A percentile compares a stretch with the other conserved stretches of the same genome.
phyloP scores from a whole-genome alignment of 2,797 vertebrate species.

The Parambassis ranga region DNA sequence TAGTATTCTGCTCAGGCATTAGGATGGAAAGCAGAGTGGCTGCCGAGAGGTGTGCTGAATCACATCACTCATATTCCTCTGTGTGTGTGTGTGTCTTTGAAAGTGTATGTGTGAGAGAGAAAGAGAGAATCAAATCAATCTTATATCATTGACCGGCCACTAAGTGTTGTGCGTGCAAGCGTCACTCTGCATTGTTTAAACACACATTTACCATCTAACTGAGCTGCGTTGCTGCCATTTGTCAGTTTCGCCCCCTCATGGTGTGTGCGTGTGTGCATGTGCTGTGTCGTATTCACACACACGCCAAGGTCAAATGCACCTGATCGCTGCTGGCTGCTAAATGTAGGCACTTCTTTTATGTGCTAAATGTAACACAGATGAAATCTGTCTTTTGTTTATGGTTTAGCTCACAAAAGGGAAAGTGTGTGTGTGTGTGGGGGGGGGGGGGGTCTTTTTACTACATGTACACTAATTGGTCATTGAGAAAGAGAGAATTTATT shows the following conservation, averaged over 20 bases:
- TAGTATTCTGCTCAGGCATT: conserved; percentile 96
- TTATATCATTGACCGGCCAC: conserved; percentile 90
- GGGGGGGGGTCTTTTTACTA: no score
- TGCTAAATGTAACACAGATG: conserved; percentile 8
- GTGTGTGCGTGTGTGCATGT: conserved; percentile 11
- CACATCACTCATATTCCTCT: conserved; percentile 91
- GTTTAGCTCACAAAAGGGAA: not conserved
- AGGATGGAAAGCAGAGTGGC: conserved; percentile 93
- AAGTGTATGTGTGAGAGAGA: conserved; percentile 22
- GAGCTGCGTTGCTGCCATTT: conserved; percentile 71
- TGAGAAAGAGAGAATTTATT: conserved; percentile 9
- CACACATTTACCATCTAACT: conserved; percentile 89
- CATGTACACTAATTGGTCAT: conserved; percentile 3
- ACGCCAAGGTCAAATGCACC: conserved; percentile 70
- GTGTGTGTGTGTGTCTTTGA: conserved; percentile 32
- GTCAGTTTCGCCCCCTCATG: conserved; percentile 73
- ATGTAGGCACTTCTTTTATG: conserved; percentile 24
- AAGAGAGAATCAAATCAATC: conserved; percentile 87
- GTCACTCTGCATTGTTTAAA: conserved; percentile 95
- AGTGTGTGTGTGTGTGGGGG: no score
- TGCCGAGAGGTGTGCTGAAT: conserved; percentile 95
- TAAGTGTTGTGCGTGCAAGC: conserved; percentile 91
- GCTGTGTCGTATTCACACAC: conserved; percentile 23
- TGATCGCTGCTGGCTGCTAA: conserved; percentile 44
- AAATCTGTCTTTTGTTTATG: conserved; percentile 10